Evolutionary conservation across 2,113 vertebrate species (phyloP).

Genomic region (Myotis lucifugus): DNA sequence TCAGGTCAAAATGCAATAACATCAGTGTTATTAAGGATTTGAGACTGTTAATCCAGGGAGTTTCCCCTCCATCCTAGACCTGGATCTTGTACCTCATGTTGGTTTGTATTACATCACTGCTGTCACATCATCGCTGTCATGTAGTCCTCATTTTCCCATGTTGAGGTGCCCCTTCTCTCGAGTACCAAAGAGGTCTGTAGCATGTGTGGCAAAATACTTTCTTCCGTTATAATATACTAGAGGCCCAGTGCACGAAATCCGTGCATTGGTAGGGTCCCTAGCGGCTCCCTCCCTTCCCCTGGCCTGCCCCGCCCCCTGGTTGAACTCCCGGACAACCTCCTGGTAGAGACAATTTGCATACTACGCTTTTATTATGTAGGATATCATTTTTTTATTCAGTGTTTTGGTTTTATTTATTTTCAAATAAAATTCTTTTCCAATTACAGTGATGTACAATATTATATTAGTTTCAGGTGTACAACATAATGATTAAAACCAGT

Average conservation of each 20-base stretch:
- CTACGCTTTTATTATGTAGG: not conserved
- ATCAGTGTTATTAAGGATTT: not conserved
- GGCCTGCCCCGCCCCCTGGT: no score
- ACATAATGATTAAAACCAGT: not conserved
- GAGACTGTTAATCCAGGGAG: not conserved
- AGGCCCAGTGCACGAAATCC: no score
- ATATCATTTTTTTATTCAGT: not conserved
- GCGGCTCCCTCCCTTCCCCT: no score
- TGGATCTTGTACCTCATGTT: not conserved
- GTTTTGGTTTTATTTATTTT: conserved; percentile 13
- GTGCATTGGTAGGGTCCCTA: no score
- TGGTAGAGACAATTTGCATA: no score
- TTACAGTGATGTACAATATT: not conserved
- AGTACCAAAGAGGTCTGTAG: not conserved
- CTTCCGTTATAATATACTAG: not conserved
- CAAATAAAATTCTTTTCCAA: not conserved
- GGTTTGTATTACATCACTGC: not conserved
- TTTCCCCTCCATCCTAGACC: not conserved
- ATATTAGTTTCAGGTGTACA: not conserved
- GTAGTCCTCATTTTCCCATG: not conserved
- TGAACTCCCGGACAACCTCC: no score
- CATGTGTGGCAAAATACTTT: not conserved
- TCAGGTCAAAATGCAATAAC: not conserved
- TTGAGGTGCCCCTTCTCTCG: not conserved
- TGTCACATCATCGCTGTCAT: not conserved